A percentile compares a stretch with the other conserved stretches of the same genome.
Conservation (phyloP, 2,888 invertebrate species). For the Vesta saturnalis region DNA sequence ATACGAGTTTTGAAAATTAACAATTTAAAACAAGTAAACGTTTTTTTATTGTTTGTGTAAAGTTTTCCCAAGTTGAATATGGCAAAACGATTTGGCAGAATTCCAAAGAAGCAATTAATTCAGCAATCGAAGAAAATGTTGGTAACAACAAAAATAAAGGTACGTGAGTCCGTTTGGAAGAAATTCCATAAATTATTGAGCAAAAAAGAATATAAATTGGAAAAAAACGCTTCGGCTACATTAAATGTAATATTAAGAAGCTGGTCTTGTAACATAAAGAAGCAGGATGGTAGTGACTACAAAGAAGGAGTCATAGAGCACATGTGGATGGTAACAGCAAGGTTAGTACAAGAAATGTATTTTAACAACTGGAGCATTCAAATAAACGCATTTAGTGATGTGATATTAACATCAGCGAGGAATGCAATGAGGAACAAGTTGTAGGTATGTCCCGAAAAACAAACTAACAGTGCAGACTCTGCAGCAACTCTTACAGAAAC, state of each 20-base stretch:
- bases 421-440: constrained; percentile 23
- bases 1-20: too few species aligned
- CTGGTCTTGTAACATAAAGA: constrained; percentile 31
- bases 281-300: constrained; percentile 23
- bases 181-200: too few species aligned
- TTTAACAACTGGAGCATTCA: constrained; percentile 17
- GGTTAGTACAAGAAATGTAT: constrained; percentile 25
- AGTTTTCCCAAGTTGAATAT: too few species aligned
- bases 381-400: constrained; percentile 20
- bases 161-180: constrained; percentile 3
- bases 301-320: constrained; percentile 22
- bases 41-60: too few species aligned
- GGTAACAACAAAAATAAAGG: too few species aligned
- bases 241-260: constrained; percentile 21
- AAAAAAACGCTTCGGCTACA: constrained; percentile 2
- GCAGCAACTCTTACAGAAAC: constrained; percentile 8
- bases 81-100: too few species aligned
- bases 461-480: not conserved
- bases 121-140: too few species aligned
- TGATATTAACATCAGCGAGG: constrained; percentile 23
- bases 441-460: constrained; percentile 21
- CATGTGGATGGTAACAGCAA: constrained; percentile 28
- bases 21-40: too few species aligned
- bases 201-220: constrained; percentile 1
- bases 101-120: too few species aligned